Percentiles rank a stretch among this genome's conserved stretches.
Conservation (phyloP, 2,888 invertebrate genomes). For the Zygothrica quintamaculata region DNA sequence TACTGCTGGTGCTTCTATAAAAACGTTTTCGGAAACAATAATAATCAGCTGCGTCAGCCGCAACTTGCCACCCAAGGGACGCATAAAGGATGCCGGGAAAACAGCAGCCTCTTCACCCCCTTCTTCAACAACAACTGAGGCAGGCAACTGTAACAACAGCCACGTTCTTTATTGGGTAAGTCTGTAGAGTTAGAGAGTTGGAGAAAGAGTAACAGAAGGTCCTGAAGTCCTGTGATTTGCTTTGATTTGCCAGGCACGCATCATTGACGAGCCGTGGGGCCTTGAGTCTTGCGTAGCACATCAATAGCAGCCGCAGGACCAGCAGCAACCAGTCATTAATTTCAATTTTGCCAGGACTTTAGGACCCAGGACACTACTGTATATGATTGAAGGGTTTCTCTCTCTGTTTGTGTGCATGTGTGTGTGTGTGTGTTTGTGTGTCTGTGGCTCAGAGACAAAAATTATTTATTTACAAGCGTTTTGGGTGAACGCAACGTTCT, state of each 20-base stretch:
- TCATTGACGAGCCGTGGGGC: constrained; percentile 60
- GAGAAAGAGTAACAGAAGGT: background rate
- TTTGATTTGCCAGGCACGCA: constrained; percentile 70
- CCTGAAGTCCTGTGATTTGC: constrained; percentile 39
- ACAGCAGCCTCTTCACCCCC: background rate
- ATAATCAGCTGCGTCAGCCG: constrained; percentile 50
- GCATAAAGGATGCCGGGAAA: constrained; percentile 45
- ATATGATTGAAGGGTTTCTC: constrained; percentile 45
- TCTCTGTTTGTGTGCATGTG: constrained; percentile 8
- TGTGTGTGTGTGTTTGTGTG: background rate
- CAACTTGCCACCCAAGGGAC: constrained; percentile 44
- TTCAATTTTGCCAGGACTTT: constrained; percentile 55
- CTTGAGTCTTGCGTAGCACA: constrained; percentile 1
- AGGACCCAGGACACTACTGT: constrained; percentile 1
- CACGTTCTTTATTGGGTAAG: constrained; percentile 18
- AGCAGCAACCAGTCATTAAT: constrained; percentile 65
- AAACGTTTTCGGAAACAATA: constrained; percentile 45
- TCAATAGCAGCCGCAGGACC: constrained; percentile 11
- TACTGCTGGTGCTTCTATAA: background rate
- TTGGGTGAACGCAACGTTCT: constrained; percentile 26
- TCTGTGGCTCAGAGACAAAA: constrained; percentile 49
- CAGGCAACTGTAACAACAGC: background rate
- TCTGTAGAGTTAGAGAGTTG: background rate
- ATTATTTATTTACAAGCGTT: constrained; percentile 72
- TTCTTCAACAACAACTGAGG: background rate